These are phyloP conservation scores for Galerucella calmariensis DNA, from an alignment of 2,888 invertebrate genomes.

Conservation along the genomic window DNA sequence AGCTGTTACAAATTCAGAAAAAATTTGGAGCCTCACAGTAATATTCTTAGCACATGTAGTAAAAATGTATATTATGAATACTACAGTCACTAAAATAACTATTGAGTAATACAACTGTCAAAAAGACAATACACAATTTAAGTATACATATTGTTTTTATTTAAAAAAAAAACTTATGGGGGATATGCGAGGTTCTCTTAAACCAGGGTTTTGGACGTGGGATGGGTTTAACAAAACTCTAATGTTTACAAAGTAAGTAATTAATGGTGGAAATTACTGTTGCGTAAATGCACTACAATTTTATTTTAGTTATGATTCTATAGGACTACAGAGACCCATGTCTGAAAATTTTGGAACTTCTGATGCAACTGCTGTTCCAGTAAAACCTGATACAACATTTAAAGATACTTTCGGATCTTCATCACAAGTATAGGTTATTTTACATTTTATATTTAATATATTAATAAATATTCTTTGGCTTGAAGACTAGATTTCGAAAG, in stretches of 20 bases:
- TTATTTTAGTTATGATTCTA: constrained; percentile 6
- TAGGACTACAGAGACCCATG: not conserved
- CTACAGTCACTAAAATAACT: constrained; percentile 15
- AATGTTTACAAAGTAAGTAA: constrained; percentile 49
- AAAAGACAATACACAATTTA: constrained; percentile 24
- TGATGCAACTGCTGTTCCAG: not conserved
- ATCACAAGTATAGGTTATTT: constrained; percentile 32
- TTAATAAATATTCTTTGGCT: constrained; percentile 1
- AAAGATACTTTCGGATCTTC: constrained; percentile 41
- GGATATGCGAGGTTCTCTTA: constrained; percentile 17
- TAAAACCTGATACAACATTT: constrained; percentile 39
- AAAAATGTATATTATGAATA: constrained; percentile 45
- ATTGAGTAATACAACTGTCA: constrained; percentile 27
- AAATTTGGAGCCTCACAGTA: constrained; percentile 54
- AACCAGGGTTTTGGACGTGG: constrained; percentile 66
- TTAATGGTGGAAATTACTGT: not conserved
- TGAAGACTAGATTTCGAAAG: constrained; percentile 70
- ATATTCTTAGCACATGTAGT: constrained; percentile 52
- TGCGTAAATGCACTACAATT: not conserved
- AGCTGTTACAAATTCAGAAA: constrained; percentile 52
- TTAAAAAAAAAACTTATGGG: constrained; percentile 15
- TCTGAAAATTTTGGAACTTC: not conserved
- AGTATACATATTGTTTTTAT: constrained; percentile 16
- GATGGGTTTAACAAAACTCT: constrained; percentile 42
- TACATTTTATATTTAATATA: not conserved